Evolutionary conservation across 2,797 vertebrate genomes (phyloP).

Genomic region (Naso thynnoides): DNA sequence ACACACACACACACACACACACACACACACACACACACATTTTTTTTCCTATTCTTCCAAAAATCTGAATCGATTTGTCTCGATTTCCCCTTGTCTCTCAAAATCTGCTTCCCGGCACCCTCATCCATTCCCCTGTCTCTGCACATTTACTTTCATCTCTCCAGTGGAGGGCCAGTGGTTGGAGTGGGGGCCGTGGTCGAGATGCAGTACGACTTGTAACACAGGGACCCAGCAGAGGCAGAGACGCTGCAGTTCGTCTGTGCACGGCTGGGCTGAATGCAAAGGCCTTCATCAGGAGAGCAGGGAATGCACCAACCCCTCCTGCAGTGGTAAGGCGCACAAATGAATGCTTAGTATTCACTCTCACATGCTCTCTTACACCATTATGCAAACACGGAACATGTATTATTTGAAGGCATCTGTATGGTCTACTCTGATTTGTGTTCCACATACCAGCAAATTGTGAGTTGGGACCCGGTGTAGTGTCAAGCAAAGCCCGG

Average conservation of each 20-base stretch:
- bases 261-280: conserved; percentile 94
- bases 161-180: conserved; percentile 98
- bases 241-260: conserved; percentile 91
- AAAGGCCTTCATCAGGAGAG: conserved; percentile 92
- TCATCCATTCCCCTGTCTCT: conserved; percentile 3
- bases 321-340: conserved; percentile 88
- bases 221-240: conserved; percentile 93
- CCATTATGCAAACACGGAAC: conserved; percentile 55
- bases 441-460: conserved; percentile 16
- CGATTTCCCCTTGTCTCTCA: neutral
- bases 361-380: conserved; percentile 22
- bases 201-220: conserved; percentile 93
- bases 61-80: conserved; percentile 21
- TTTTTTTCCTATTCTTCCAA: conserved; percentile 16
- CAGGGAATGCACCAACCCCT: conserved; percentile 89
- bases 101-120: neutral
- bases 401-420: conserved; percentile 49
- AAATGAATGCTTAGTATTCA: conserved; percentile 45
- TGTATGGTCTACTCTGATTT: conserved; percentile 28
- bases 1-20: conserved; percentile 27
- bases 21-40: conserved; percentile 25
- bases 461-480: conserved; percentile 40
- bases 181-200: conserved; percentile 96
- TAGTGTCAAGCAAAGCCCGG: conserved; percentile 13
- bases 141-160: conserved; percentile 16